Evolutionary conservation across 64 coral and sea anemone genomes (phyloP).

Genomic region (Anthopleura sola): DNA sequence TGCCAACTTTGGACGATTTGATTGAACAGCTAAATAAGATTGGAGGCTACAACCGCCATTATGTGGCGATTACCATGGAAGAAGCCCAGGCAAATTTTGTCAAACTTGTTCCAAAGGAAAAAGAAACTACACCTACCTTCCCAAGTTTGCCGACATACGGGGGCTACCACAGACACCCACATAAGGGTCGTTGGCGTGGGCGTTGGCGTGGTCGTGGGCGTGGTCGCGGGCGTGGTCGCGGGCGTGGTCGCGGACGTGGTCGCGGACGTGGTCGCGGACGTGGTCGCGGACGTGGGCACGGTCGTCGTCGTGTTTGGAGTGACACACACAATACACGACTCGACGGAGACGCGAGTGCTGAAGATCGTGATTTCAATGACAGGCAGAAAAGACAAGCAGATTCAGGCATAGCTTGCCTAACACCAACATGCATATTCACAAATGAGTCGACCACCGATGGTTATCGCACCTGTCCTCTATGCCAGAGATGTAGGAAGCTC

Average conservation of each 20-base stretch:
- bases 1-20: constrained; percentile 17
- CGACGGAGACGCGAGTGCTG: not conserved
- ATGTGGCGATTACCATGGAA: constrained; percentile 28
- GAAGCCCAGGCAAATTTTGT: constrained; percentile 28
- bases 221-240: no score
- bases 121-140: not conserved
- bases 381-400: not conserved
- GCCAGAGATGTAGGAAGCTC: constrained; percentile 4
- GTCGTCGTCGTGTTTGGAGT: no score
- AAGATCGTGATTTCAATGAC: not conserved
- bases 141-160: not conserved
- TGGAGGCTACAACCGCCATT: constrained; percentile 50
- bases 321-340: no score
- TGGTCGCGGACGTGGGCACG: not conserved
- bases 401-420: not conserved
- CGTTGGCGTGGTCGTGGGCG: no score
- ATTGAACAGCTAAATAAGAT: constrained; percentile 9
- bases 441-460: not conserved
- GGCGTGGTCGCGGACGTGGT: no score
- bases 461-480: constrained; percentile 14
- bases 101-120: constrained; percentile 1
- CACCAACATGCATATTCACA: not conserved
- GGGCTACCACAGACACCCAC: not conserved
- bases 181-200: not conserved
- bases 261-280: no score